phyloP scores from a whole-genome alignment of 2,888 invertebrate genomes.

The Dolichomitus sp. region DNA sequence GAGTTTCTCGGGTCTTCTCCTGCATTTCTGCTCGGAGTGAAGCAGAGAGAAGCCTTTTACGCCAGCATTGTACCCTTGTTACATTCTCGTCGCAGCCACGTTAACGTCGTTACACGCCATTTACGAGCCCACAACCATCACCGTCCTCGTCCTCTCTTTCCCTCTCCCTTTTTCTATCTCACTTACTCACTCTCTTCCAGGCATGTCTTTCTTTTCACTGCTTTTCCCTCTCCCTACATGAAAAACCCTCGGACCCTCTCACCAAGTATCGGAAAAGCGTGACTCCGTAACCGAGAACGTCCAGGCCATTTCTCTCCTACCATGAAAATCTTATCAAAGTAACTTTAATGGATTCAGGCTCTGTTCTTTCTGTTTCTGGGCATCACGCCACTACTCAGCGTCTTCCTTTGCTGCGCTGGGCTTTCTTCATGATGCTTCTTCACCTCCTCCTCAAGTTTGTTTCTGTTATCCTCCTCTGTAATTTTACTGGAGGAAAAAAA shows the following conservation, averaged over 20 bases:
- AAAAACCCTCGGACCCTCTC: not conserved
- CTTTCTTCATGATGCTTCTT: slow-evolving; percentile 32
- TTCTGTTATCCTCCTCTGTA: not conserved
- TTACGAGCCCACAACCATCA: slow-evolving; percentile 47
- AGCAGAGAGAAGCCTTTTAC: not conserved
- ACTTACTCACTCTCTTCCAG: slow-evolving; percentile 14
- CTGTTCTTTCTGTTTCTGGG: slow-evolving; percentile 41
- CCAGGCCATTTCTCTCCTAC: slow-evolving; percentile 49
- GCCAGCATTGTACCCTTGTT: slow-evolving; percentile 17
- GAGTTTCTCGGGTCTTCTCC: not conserved
- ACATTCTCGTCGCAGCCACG: slow-evolving; percentile 52
- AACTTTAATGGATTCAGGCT: slow-evolving; percentile 70
- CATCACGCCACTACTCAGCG: slow-evolving; percentile 36
- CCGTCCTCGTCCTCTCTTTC: slow-evolving; percentile 17
- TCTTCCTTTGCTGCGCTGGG: slow-evolving; percentile 49
- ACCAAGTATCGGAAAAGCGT: slow-evolving; percentile 65
- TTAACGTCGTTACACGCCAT: slow-evolving; percentile 61
- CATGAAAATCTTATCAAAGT: slow-evolving; percentile 71
- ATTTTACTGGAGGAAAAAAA: not conserved
- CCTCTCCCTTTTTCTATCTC: slow-evolving; percentile 31
- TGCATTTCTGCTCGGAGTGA: not conserved
- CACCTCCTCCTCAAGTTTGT: slow-evolving; percentile 44
- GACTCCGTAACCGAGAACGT: slow-evolving; percentile 63
- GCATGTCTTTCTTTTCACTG: slow-evolving; percentile 38
- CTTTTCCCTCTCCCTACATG: slow-evolving; percentile 25